Evolutionary conservation across 2,888 invertebrate species (phyloP).

Genomic region (Malachius bipustulatus): DNA sequence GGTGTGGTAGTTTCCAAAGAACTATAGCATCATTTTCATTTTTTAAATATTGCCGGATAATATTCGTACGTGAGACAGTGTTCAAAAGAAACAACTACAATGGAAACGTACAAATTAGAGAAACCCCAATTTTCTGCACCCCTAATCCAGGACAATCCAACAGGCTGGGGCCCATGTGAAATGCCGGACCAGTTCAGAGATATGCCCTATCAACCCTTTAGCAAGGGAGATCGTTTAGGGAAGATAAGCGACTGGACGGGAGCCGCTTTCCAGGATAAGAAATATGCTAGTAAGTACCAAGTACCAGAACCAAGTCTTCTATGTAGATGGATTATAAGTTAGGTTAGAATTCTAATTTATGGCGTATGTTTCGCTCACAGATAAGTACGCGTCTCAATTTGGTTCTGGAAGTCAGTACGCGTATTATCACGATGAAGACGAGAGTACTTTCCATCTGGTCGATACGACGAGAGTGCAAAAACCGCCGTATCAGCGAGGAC

Average conservation of each 20-base stretch:
- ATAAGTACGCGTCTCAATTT: slow-evolving; percentile 85
- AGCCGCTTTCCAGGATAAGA: slow-evolving; percentile 81
- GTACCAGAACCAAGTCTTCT: too few relatives aligned
- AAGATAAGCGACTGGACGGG: slow-evolving; percentile 99
- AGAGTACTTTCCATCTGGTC: slow-evolving; percentile 95
- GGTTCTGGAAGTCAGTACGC: slow-evolving; percentile 95
- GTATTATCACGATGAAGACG: slow-evolving; percentile 98
- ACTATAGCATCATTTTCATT: too few relatives aligned
- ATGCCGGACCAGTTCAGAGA: slow-evolving; percentile 89
- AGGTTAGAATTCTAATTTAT: too few relatives aligned
- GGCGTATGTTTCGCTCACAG: slow-evolving; percentile 44
- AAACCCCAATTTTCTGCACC: slow-evolving; percentile 61
- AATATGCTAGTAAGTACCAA: slow-evolving; percentile 73
- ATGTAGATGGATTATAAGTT: too few relatives aligned
- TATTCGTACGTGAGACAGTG: too few relatives aligned
- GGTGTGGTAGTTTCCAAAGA: too few relatives aligned
- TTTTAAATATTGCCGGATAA: too few relatives aligned
- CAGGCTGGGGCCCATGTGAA: slow-evolving; percentile 96
- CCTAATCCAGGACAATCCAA: slow-evolving; percentile 69
- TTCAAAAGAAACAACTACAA: too few relatives aligned
- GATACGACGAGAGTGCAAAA: slow-evolving; percentile 85
- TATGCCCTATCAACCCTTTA: slow-evolving; percentile 98
- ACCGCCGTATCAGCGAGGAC: slow-evolving; percentile 85
- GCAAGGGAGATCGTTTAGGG: slow-evolving; percentile 95
- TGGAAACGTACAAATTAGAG: too few relatives aligned